phyloP scores from a whole-genome alignment of 1,140 invertebrate genomes.

The Phenacoccus solenopsis region DNA sequence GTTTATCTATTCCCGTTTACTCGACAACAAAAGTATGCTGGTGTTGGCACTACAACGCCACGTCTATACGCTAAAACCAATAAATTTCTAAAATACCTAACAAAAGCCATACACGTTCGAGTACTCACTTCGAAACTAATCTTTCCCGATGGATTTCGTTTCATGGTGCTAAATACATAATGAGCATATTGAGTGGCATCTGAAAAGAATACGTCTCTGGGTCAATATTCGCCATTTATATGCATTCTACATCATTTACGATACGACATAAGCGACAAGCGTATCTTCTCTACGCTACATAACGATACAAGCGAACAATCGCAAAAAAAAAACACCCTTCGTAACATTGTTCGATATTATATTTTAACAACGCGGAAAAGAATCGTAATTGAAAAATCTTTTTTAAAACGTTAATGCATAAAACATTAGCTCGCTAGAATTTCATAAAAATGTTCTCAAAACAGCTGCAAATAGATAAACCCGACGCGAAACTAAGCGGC shows the following conservation, averaged over 20 bases:
- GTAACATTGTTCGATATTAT: not conserved
- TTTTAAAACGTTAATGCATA: not conserved
- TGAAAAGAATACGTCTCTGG: no score
- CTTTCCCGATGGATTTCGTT: slow-evolving; percentile 70
- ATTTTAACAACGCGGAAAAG: not conserved
- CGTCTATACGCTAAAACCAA: no score
- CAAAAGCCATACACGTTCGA: no score
- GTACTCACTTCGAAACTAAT: slow-evolving; percentile 77
- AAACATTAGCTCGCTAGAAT: not conserved
- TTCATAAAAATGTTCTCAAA: not conserved
- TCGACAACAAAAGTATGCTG: no score
- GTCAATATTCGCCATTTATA: not conserved
- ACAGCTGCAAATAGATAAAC: not conserved
- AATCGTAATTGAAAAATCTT: not conserved
- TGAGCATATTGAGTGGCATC: slow-evolving; percentile 82
- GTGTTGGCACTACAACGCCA: no score
- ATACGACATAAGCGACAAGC: not conserved
- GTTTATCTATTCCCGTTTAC: no score
- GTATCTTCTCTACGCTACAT: no score
- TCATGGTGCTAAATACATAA: slow-evolving; percentile 85
- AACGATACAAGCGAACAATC: slow-evolving; percentile 3
- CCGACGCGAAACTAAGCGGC: not conserved
- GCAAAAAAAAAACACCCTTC: not conserved
- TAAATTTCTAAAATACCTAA: no score
- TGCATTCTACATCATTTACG: not conserved